A percentile compares a stretch with the other conserved stretches of the same genome.
Conservation (phyloP, 2,797 vertebrate genomes). For the Heliangelus exortis region DNA sequence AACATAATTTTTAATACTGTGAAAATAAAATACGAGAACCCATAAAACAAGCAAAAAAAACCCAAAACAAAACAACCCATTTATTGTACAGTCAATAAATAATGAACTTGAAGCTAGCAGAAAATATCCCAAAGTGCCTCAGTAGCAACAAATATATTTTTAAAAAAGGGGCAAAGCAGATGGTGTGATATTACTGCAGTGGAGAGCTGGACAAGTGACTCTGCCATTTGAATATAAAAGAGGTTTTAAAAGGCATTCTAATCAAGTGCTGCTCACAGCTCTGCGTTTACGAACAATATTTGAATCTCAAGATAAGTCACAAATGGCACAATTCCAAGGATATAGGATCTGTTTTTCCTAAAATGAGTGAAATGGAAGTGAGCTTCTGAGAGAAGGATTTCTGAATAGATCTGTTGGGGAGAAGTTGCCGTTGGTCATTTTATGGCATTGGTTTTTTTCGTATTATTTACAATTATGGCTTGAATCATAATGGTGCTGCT, state of each 20-base stretch:
- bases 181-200: neutral
- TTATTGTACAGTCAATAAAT: neutral
- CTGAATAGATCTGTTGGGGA: neutral
- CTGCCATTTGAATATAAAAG: slow-evolving; percentile 25
- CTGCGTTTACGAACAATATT: neutral
- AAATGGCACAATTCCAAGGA: neutral
- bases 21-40: neutral
- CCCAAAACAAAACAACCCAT: too few species aligned
- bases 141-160: neutral
- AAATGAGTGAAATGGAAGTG: neutral
- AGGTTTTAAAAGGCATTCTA: neutral
- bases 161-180: neutral
- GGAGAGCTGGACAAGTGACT: neutral
- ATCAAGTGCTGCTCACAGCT: neutral
- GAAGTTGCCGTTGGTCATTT: neutral
- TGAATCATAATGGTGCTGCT: fast-evolving
- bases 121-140: neutral
- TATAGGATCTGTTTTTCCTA: neutral
- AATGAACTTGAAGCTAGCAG: neutral
- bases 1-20: neutral
- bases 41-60: neutral
- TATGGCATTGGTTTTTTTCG: neutral
- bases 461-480: neutral
- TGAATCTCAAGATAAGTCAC: neutral
- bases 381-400: neutral